Evolutionary conservation across 2,888 invertebrate genomes (phyloP).

Genomic region (Vesta saturnalis): DNA sequence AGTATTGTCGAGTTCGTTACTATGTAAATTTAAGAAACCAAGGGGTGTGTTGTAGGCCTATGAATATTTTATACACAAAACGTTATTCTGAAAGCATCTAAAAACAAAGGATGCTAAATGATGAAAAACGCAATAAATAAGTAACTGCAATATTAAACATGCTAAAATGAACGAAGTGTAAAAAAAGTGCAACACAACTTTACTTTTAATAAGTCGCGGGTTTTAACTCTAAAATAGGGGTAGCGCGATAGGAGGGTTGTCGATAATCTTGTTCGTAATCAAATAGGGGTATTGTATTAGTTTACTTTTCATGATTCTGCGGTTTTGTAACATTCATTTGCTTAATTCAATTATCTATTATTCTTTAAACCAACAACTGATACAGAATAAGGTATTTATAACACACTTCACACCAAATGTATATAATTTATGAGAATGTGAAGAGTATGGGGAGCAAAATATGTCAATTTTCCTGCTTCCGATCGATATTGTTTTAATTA

Average conservation of each 20-base stretch:
- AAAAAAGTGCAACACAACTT: no score
- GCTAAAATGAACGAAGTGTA: no score
- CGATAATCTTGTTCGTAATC: not conserved
- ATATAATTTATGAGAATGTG: no score
- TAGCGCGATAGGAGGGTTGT: not conserved
- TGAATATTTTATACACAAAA: slow-evolving; percentile 15
- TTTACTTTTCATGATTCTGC: not conserved
- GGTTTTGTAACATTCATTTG: not conserved
- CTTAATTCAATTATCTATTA: not conserved
- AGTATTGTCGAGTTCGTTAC: slow-evolving; percentile 16
- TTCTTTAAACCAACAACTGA: no score
- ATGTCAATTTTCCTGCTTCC: no score
- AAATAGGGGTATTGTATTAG: no score
- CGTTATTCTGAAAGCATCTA: not conserved
- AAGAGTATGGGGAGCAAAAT: no score
- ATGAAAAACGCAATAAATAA: slow-evolving; percentile 18
- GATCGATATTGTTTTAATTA: no score
- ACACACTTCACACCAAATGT: no score
- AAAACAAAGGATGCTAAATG: slow-evolving; percentile 19
- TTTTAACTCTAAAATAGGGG: not conserved
- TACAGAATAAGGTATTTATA: no score
- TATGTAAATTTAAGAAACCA: slow-evolving; percentile 19
- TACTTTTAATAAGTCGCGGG: not conserved
- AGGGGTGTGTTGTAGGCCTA: slow-evolving; percentile 8
- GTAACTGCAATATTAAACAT: no score